These are phyloP conservation scores for Eupsittula cactorum DNA, from an alignment of 2,113 vertebrate species.

Conservation along the genomic window DNA sequence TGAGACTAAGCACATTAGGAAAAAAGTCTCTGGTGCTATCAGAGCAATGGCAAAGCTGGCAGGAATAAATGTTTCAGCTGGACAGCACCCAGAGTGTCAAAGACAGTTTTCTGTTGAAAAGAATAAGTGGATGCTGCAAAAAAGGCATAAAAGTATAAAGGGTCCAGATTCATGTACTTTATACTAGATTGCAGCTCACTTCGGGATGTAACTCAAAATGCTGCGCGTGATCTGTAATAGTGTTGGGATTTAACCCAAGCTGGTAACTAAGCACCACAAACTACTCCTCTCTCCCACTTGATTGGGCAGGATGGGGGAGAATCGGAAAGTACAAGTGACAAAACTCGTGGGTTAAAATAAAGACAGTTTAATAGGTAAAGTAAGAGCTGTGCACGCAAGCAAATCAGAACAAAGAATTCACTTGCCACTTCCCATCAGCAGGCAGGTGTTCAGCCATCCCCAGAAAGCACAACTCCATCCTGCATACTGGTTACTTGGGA, in stretches of 20 bases:
- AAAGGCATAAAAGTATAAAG: not conserved
- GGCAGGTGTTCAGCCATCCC: not conserved
- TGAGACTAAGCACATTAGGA: not conserved
- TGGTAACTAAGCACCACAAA: not conserved
- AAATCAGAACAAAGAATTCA: not conserved
- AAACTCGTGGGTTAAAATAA: not conserved
- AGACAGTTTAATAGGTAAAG: not conserved
- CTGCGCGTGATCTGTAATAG: rapidly evolving
- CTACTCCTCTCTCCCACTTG: not conserved
- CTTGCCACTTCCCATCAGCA: not conserved
- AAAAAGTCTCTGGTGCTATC: not conserved
- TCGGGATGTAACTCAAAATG: not conserved
- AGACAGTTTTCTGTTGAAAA: not conserved
- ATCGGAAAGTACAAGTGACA: not conserved
- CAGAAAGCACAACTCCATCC: not conserved
- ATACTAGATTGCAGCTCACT: not conserved
- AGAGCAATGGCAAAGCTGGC: not conserved
- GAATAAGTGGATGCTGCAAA: not conserved
- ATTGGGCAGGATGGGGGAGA: not conserved
- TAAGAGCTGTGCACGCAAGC: not conserved
- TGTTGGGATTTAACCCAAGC: not conserved
- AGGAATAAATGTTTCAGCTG: not conserved
- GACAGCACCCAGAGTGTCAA: not conserved
- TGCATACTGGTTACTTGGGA: not conserved
- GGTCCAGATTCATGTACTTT: not conserved